Evolutionary conservation across 2,113 vertebrate species (phyloP), one percentile per base, ranked within the genome.

Genomic region (Scophthalmus maximus): DNA sequence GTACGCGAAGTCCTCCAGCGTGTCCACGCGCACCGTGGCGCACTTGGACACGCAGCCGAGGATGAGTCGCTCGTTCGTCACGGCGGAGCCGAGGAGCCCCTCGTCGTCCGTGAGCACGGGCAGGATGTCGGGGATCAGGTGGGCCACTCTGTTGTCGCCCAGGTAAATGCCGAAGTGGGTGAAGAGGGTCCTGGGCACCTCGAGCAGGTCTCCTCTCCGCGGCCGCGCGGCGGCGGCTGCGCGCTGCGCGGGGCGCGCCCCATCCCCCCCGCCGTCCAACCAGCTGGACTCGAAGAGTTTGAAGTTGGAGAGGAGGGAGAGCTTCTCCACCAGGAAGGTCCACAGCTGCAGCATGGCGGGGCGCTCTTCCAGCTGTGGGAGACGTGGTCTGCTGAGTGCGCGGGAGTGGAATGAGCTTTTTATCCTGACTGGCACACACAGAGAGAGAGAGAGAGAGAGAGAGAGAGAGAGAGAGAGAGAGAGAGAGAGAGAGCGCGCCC

Each of bases 51-150:
- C 72, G 72, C 96, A 97, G 11, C 97, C 96, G 52, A 96, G 79
- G 78, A 98, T 89, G 8, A 98, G 95, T n/a, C 97, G 93, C 78
- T 94, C 94, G 88, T 97, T 98, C 0, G 96, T 95, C 29, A 98
- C 94, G 36, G 95, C 95, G 4, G 89, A 89, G 42, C 90, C 79
- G 66, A 93, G 93, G 68, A 92, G 93, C 56, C 51, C 81, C 40
- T 68, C 30, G 85, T 96, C 89, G 11, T 30, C 79, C 1, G 94
- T 96, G 36, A 98, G 38, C 58, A 81, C 85, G 1, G 96, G 93
- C 25, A 98, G 88, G 90, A 99, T 96, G 88, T 99, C 97, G 0
- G 97, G 97, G 93, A 99, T 98, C 66, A 99, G 75, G 82, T 98
- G 97, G 0, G 96, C 97, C 0, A 98, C 97, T 30, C 92, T 94